Conservation (phyloP, 2,797 vertebrate genomes). For the Chlorospingus semifuscus region DNA sequence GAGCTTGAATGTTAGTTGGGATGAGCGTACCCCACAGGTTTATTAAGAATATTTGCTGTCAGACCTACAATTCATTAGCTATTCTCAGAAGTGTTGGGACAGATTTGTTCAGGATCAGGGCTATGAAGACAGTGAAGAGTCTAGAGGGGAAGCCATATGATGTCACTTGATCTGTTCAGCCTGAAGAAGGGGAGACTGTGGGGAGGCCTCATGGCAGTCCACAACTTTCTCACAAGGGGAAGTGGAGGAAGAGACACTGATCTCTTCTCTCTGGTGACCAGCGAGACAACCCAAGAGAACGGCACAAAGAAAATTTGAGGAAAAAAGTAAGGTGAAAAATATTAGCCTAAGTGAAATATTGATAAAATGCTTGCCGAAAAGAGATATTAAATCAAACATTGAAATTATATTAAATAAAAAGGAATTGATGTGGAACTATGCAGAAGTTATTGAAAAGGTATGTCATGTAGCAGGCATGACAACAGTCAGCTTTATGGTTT, state of each 20-base stretch:
- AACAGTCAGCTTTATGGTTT: accelerated
- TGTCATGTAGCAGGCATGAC: background rate
- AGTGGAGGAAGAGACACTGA: background rate
- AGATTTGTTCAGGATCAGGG: background rate
- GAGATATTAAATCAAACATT: background rate
- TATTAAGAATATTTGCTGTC: background rate
- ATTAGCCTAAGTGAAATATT: background rate
- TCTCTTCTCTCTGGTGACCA: background rate
- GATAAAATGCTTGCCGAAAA: background rate
- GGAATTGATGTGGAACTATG: accelerated
- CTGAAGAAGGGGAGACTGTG: background rate
- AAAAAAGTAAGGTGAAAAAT: background rate
- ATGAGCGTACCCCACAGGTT: background rate
- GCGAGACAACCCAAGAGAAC: background rate
- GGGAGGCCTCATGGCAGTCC: background rate
- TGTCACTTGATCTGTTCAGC: background rate
- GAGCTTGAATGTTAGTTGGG: background rate
- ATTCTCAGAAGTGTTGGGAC: background rate
- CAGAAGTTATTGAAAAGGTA: background rate
- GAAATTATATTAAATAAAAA: background rate
- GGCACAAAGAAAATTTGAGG: background rate
- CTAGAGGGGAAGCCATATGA: background rate
- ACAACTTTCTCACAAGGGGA: background rate
- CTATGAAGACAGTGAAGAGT: accelerated
- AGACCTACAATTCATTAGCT: background rate